Base-by-base conservation (phyloP, 2,888 invertebrate species). In the Papilio gigon region DNA sequence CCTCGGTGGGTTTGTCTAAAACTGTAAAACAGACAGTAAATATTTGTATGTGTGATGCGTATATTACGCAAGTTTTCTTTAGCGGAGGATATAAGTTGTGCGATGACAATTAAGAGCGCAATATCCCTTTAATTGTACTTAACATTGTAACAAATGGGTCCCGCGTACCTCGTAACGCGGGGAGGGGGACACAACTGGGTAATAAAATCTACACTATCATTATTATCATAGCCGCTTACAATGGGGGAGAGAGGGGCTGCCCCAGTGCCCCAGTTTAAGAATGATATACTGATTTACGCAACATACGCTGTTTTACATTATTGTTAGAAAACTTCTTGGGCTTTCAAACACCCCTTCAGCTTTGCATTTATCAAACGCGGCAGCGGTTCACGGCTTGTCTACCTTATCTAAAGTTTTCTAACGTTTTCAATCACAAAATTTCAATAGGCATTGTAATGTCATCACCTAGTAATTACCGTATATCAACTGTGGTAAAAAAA, bases 51-150 rank as follows among this genome's bases (percentile, higher is more conserved):
- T 53, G 73, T 81, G 79, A 25, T 61, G 42, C 58, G 72, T 81
- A 79, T 82, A 81, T 82, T 76, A 80, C 76, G 58, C 67, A 68
- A 71, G 73, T 71, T 71, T 70, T 27, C n/a, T 27, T n/a, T 65
- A 78, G 77, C 67, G 75, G 78, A 80, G 80, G 79, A 76, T 79
- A 83, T 25, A 59, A 68, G 78, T 84, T 83, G 77, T 74, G 75
- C 74, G 84, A 83, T 83, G 84, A 83, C 84, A 83, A 81, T 85
- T 84, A 85, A 60, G 78, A 72, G 73, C 75, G 82, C 82, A 84
- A 80, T 78, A 79, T 75, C 76, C 75, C 77, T 79, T 82, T 86
- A 85, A 86, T 86, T 84, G 83, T 78, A 77, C 73, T 76, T 79
- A 78, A 79, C 81, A 77, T 71, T 74, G 81, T 82, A 82, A 83